Evolutionary conservation across 2,797 vertebrate genomes (phyloP).

Genomic region (Clarias fuscus): DNA sequence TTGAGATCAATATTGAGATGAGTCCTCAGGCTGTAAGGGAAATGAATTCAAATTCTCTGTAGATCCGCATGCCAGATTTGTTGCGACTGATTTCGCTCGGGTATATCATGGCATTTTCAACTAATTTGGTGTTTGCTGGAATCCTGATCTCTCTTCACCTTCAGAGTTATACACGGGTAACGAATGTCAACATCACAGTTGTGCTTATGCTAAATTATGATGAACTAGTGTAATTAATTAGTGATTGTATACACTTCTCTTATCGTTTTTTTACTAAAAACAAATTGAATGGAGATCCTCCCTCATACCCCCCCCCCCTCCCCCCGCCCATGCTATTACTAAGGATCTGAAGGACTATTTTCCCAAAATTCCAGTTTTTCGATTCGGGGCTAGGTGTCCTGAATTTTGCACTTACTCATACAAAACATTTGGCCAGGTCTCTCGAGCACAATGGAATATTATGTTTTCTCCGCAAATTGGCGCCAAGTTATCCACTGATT

Average conservation of each 20-base stretch:
- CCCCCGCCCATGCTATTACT: too few relatives aligned
- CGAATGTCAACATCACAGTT: conserved; percentile 19
- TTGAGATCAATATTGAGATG: background rate
- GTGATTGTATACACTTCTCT: background rate
- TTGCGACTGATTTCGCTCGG: conserved; percentile 35
- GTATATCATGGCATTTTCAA: conserved; percentile 23
- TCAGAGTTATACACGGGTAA: conserved; percentile 17
- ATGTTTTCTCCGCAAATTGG: too few relatives aligned
- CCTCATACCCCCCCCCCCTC: too few relatives aligned
- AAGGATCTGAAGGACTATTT: too few relatives aligned
- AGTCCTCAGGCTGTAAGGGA: conserved; percentile 14
- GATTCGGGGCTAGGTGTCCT: too few relatives aligned
- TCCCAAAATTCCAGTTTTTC: too few relatives aligned
- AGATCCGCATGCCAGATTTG: conserved; percentile 31
- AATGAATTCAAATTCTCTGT: conserved; percentile 31
- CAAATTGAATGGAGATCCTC: background rate
- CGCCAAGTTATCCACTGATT: too few relatives aligned
- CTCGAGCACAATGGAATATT: too few relatives aligned
- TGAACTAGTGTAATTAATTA: conserved; percentile 15
- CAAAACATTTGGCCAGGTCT: too few relatives aligned
- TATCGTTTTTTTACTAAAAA: too few relatives aligned
- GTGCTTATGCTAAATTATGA: conserved; percentile 37
- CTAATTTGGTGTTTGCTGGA: conserved; percentile 24
- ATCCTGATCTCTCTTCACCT: conserved; percentile 29
- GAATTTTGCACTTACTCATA: too few relatives aligned